A percentile compares a stretch with the other conserved stretches of the same genome.
phyloP scores from a whole-genome alignment of 1,140 invertebrate genomes.

The Drosophila arizonae region DNA sequence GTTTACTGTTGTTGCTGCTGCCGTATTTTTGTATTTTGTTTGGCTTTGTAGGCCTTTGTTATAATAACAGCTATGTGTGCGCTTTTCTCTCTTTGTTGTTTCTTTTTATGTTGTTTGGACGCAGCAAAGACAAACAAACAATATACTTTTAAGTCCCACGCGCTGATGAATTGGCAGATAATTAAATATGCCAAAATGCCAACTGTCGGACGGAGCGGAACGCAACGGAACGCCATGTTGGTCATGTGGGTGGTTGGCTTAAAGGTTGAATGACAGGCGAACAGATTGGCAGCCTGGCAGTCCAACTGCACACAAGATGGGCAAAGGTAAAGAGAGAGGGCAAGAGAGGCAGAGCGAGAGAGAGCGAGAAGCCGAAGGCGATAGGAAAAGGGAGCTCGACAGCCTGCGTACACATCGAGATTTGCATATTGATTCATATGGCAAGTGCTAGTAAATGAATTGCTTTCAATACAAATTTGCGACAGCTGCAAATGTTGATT shows the following conservation, averaged over 20 bases:
- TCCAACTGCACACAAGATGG: not conserved
- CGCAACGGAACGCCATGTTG: slow-evolving; percentile 6
- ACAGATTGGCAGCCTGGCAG: slow-evolving; percentile 24
- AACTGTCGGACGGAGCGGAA: slow-evolving; percentile 20
- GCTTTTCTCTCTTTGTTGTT: slow-evolving; percentile 7
- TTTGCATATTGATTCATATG: slow-evolving; percentile 49
- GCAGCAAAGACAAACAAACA: slow-evolving; percentile 17
- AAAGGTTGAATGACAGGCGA: slow-evolving; percentile 26
- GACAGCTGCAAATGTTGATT: slow-evolving; percentile 47
- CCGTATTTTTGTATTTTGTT: slow-evolving; percentile 34
- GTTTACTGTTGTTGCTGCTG: slow-evolving; percentile 21
- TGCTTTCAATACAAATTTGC: slow-evolving; percentile 48
- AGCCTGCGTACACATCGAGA: slow-evolving; percentile 28
- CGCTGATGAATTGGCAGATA: slow-evolving; percentile 42
- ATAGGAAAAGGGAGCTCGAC: slow-evolving; percentile 3
- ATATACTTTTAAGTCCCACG: slow-evolving; percentile 3
- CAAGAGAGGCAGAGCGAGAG: not conserved
- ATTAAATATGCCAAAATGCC: slow-evolving; percentile 46
- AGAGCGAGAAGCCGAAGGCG: not conserved
- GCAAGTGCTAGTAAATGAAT: slow-evolving; percentile 43
- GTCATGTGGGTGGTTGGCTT: slow-evolving; percentile 24
- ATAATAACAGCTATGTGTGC: slow-evolving; percentile 44
- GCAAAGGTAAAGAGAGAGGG: not conserved
- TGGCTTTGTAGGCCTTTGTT: slow-evolving; percentile 58
- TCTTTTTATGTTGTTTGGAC: slow-evolving; percentile 25